A percentile compares a stretch with the other conserved stretches of the same genome.
These are phyloP conservation scores for Acyrthosiphon pisum DNA, from an alignment of 1,140 invertebrate genomes.

Conservation along the genomic window DNA sequence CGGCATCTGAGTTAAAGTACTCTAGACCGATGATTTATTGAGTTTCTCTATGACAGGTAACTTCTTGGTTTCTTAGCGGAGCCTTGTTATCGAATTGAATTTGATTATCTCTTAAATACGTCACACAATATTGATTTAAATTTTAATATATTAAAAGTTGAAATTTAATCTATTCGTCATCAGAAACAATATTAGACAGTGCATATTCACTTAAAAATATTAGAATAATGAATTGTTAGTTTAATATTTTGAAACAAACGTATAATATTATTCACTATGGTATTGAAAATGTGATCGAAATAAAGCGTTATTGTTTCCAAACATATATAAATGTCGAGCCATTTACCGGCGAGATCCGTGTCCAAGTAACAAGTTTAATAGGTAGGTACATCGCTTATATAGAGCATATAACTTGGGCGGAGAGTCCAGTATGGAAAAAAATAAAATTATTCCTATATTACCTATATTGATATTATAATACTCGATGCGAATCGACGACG, in stretches of 20 bases:
- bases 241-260: background rate
- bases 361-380: background rate
- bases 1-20: background rate
- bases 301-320: background rate
- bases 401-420: too few species aligned
- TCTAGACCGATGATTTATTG: background rate
- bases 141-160: background rate
- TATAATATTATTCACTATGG: background rate
- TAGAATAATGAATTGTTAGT: background rate
- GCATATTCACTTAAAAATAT: background rate
- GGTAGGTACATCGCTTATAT: too few species aligned
- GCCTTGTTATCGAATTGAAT: background rate
- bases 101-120: background rate
- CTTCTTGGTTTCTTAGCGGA: background rate
- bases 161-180: background rate
- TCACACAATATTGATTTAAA: background rate
- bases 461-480: background rate
- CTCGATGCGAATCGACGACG: background rate
- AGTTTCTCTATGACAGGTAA: background rate
- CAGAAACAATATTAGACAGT: background rate
- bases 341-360: background rate
- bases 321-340: background rate
- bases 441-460: background rate
- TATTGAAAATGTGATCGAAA: background rate
- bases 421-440: background rate